These are phyloP conservation scores for Psylliodes chrysocephalus DNA, from an alignment of 2,888 invertebrate genomes.

Conservation along the genomic window DNA sequence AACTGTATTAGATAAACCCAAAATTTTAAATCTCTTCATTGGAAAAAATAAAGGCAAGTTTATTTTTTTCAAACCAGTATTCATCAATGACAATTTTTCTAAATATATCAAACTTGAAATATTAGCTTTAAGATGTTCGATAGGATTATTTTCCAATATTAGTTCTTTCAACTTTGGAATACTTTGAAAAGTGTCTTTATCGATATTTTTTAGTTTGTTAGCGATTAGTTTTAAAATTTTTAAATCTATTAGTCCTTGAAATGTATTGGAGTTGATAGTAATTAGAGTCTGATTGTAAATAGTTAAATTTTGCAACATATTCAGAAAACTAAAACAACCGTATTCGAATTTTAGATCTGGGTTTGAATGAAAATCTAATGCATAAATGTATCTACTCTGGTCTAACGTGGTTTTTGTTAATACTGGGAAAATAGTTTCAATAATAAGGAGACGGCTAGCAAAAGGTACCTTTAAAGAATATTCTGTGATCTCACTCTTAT, in stretches of 20 bases:
- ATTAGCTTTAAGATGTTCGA: not conserved
- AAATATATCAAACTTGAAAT: not conserved
- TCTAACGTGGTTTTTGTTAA: not conserved
- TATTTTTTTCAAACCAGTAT: not conserved
- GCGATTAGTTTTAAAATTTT: not conserved
- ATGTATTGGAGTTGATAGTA: not conserved
- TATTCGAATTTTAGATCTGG: not conserved
- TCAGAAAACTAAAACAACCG: not conserved
- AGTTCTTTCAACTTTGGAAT: not conserved
- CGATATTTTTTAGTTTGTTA: not conserved
- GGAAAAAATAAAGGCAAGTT: not conserved
- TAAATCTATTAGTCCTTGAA: not conserved
- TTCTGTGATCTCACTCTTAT: not conserved
- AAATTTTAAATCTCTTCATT: not conserved
- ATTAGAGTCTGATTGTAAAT: not conserved
- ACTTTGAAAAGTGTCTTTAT: not conserved
- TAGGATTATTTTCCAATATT: not conserved
- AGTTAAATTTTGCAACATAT: not conserved
- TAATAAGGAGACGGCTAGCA: not conserved
- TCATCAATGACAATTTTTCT: not conserved
- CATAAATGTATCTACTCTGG: not conserved
- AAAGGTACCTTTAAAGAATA: not conserved
- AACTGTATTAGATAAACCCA: not conserved
- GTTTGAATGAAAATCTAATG: not conserved
- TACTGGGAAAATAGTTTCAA: not conserved